Conservation (phyloP, 1,140 invertebrate species). For the Theocolax elegans region DNA sequence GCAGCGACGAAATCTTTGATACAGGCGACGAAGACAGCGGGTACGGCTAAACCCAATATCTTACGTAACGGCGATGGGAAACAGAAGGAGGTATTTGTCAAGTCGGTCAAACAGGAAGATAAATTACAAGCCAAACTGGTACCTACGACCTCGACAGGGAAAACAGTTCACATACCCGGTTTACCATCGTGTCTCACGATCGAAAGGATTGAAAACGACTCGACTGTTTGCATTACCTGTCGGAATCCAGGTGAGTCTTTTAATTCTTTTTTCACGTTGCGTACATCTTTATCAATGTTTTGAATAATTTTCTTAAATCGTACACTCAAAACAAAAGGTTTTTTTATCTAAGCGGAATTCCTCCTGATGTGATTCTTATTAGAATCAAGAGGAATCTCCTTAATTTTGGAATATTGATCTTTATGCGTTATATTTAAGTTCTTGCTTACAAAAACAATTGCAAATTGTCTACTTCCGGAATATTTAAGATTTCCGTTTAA, state of each 20-base stretch:
- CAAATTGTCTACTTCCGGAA: too few relatives aligned
- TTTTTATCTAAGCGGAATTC: too few relatives aligned
- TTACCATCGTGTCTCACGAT: conserved; percentile 59
- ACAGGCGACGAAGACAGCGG: conserved; percentile 48
- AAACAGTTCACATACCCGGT: conserved; percentile 59
- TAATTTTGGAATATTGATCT: too few relatives aligned
- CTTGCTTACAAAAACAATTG: too few relatives aligned
- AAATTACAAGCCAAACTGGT: conserved; percentile 28
- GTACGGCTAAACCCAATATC: conserved; percentile 44
- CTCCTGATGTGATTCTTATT: too few relatives aligned
- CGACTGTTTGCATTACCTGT: conserved; percentile 64
- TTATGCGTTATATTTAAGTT: too few relatives aligned
- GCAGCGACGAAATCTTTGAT: conserved; percentile 51
- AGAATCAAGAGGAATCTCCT: too few relatives aligned
- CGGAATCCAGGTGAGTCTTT: conserved; percentile 61
- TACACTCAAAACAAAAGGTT: too few relatives aligned
- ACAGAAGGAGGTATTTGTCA: conserved; percentile 46
- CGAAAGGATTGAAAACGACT: conserved; percentile 60
- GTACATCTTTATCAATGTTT: conserved; percentile 3
- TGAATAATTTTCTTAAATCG: not conserved
- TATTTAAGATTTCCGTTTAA: too few relatives aligned
- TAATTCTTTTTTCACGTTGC: not conserved
- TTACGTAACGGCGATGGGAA: conserved; percentile 54
- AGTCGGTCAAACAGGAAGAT: conserved; percentile 46
- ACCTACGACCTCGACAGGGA: conserved; percentile 58